Evolutionary conservation across 2,888 invertebrate species (phyloP).

Genomic region (Hyles lineata): DNA sequence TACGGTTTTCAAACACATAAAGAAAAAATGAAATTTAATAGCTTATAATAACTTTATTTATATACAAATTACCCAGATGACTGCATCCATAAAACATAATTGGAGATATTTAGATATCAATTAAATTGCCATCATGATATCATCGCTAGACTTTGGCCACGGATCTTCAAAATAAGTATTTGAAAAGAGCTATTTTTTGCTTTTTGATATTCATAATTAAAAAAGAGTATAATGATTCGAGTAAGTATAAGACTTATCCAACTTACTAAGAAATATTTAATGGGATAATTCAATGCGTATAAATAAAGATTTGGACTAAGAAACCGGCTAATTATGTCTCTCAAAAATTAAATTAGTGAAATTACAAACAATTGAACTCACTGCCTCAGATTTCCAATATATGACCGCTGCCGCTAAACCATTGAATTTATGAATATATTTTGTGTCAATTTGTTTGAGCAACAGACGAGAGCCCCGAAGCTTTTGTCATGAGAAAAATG

Average conservation of each 20-base stretch:
- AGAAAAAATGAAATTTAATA: neutral
- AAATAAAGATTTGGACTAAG: neutral
- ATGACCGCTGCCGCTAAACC: neutral
- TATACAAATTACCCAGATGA: conserved; percentile 38
- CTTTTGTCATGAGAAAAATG: conserved; percentile 78
- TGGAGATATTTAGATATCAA: conserved; percentile 7
- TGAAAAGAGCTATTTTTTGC: too few relatives aligned
- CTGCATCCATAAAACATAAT: conserved; percentile 44
- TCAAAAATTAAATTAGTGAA: too few relatives aligned
- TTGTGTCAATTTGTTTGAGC: conserved; percentile 43
- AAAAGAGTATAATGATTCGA: neutral
- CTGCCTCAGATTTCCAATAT: neutral
- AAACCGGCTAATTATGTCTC: too few relatives aligned
- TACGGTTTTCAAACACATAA: neutral
- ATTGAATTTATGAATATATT: neutral
- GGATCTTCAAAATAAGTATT: neutral
- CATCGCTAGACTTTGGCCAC: neutral
- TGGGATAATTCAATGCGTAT: neutral
- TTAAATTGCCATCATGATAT: conserved; percentile 21
- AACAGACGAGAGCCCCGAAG: conserved; percentile 65
- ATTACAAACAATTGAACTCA: neutral
- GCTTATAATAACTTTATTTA: neutral
- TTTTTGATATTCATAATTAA: too few relatives aligned
- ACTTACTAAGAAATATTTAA: too few relatives aligned
- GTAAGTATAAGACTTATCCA: too few relatives aligned